Conservation (phyloP, 2,113 vertebrate species). For the Phoxinus phoxinus region DNA sequence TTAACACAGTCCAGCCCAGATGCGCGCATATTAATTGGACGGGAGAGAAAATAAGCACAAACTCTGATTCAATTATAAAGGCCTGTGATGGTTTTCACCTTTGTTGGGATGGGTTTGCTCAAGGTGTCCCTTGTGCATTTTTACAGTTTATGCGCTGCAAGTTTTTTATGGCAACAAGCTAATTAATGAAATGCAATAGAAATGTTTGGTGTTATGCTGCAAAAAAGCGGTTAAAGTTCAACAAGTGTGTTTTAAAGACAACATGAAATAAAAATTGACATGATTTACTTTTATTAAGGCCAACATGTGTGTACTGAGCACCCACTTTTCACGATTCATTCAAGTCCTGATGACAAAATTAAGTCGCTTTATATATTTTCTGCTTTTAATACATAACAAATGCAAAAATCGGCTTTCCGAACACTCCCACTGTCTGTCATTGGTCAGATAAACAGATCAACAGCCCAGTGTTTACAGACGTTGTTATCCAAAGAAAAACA, state of each 20-base stretch:
- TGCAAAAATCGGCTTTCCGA: neutral
- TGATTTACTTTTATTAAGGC: too few relatives aligned
- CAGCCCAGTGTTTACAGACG: neutral
- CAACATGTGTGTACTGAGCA: neutral
- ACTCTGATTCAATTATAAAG: constrained; percentile 80
- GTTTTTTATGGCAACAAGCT: constrained; percentile 7
- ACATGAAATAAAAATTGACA: neutral
- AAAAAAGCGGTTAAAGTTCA: neutral
- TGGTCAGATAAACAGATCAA: neutral
- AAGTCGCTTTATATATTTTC: neutral
- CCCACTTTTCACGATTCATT: neutral
- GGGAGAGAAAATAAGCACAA: constrained; percentile 75
- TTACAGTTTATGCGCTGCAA: neutral
- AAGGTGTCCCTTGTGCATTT: neutral
- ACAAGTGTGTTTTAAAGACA: constrained; percentile 9
- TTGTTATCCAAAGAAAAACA: neutral
- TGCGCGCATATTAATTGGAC: constrained; percentile 77
- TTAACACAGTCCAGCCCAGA: constrained; percentile 78
- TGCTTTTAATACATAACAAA: too few relatives aligned
- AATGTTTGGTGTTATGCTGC: neutral
- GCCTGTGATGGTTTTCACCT: constrained; percentile 72
- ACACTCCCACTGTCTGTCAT: neutral
- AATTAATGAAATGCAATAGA: constrained; percentile 10
- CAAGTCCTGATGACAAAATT: neutral
- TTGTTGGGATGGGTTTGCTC: constrained; percentile 25